Conservation (phyloP, 1,140 invertebrate genomes). For the Oedothorax gibbosus region DNA sequence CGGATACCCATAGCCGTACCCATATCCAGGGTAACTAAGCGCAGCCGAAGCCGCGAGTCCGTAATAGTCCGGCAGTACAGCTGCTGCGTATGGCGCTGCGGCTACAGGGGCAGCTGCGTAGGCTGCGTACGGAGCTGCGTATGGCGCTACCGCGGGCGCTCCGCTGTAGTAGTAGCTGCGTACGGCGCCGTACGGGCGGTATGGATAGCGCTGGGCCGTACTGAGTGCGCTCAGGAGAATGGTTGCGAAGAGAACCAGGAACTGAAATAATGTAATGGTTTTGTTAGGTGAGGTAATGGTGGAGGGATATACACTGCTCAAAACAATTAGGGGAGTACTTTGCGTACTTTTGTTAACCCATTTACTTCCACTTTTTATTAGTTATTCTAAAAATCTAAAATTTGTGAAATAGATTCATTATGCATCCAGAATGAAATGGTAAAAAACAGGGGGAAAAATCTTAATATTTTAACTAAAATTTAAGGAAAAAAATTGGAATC, state of each 20-base stretch:
- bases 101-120: slow-evolving; percentile 1
- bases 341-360: too few species aligned
- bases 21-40: slow-evolving; percentile 17
- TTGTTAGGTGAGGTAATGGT: too few species aligned
- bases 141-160: not conserved
- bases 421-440: too few species aligned
- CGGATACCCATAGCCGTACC: slow-evolving; percentile 24
- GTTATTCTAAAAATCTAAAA: too few species aligned
- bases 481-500: too few species aligned
- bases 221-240: not conserved
- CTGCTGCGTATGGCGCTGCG: not conserved
- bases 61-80: slow-evolving; percentile 10
- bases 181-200: not conserved
- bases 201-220: not conserved
- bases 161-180: slow-evolving; percentile 8
- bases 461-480: too few species aligned
- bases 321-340: too few species aligned
- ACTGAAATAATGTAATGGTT: slow-evolving; percentile 2
- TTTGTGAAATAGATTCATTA: too few species aligned
- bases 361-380: too few species aligned
- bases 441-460: too few species aligned
- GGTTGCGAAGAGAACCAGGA: not conserved
- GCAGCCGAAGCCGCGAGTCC: not conserved
- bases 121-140: not conserved
- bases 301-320: too few species aligned